Conservation (phyloP, 2,113 vertebrate genomes). For the Ranitomeya imitator region DNA sequence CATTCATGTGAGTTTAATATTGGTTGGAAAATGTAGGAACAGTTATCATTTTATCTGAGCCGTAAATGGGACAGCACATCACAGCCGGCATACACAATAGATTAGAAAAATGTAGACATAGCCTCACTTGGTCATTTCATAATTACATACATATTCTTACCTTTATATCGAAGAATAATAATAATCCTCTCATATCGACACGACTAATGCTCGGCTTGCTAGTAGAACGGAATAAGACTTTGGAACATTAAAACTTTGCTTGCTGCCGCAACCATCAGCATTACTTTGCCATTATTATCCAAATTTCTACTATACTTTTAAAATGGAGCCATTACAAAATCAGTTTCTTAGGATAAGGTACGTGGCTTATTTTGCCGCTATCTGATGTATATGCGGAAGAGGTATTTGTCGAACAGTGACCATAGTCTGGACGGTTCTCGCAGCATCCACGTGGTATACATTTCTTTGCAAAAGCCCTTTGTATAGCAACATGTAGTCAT, state of each 20-base stretch:
- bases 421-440: too few species aligned
- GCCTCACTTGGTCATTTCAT: neutral
- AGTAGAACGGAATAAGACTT: neutral
- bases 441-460: too few species aligned
- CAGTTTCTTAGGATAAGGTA: too few species aligned
- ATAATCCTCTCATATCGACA: neutral
- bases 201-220: neutral
- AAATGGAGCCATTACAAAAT: too few species aligned
- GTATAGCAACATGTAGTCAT: too few species aligned
- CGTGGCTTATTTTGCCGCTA: too few species aligned
- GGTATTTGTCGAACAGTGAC: too few species aligned
- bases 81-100: neutral
- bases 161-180: neutral
- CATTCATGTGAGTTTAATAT: neutral
- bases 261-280: too few species aligned
- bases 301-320: too few species aligned
- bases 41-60: neutral
- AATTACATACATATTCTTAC: neutral
- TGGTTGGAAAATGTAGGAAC: neutral
- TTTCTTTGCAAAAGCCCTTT: too few species aligned
- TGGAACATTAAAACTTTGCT: neutral
- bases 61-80: conserved; percentile 1
- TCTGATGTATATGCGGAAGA: too few species aligned
- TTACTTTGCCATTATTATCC: too few species aligned
- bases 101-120: neutral